phyloP scores from a whole-genome alignment of 2,888 invertebrate genomes.

The Lithosia quadra region DNA sequence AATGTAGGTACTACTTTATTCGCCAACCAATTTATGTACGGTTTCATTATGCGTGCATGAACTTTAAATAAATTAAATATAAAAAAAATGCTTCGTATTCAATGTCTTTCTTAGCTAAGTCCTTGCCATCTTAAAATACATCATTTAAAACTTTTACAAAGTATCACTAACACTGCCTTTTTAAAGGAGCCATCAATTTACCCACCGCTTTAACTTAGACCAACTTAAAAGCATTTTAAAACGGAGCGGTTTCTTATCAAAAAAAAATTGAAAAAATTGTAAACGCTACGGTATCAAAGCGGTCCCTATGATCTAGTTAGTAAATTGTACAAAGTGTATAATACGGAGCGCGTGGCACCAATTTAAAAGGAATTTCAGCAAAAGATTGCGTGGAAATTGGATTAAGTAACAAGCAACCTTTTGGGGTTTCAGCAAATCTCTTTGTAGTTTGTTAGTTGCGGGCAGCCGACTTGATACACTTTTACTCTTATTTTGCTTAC shows the following conservation, averaged over 20 bases:
- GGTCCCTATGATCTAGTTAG: conserved; percentile 29
- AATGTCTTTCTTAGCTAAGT: background rate
- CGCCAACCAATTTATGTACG: too few relatives aligned
- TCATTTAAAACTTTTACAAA: conserved; percentile 20
- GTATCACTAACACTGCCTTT: conserved; percentile 11
- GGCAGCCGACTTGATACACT: conserved; percentile 26
- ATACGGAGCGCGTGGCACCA: conserved; percentile 45
- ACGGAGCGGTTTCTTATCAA: background rate
- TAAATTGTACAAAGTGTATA: conserved; percentile 49
- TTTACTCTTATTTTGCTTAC: conserved; percentile 34
- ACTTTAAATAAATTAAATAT: too few relatives aligned
- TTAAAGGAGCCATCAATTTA: conserved; percentile 20
- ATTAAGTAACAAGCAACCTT: conserved; percentile 70
- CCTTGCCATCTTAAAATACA: conserved; percentile 6
- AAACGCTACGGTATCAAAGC: conserved; percentile 27
- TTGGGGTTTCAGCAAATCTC: conserved; percentile 70
- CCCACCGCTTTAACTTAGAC: conserved; percentile 9
- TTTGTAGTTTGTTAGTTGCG: conserved; percentile 54
- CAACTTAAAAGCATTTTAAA: conserved; percentile 15
- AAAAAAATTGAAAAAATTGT: conserved; percentile 15
- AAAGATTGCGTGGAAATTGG: conserved; percentile 62
- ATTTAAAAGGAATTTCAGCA: conserved; percentile 56
- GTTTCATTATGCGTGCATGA: too few relatives aligned
- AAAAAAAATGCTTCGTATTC: background rate
- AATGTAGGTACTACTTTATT: too few relatives aligned